Conservation (phyloP, 2,888 invertebrate genomes). For the Pelosia muscerda region DNA sequence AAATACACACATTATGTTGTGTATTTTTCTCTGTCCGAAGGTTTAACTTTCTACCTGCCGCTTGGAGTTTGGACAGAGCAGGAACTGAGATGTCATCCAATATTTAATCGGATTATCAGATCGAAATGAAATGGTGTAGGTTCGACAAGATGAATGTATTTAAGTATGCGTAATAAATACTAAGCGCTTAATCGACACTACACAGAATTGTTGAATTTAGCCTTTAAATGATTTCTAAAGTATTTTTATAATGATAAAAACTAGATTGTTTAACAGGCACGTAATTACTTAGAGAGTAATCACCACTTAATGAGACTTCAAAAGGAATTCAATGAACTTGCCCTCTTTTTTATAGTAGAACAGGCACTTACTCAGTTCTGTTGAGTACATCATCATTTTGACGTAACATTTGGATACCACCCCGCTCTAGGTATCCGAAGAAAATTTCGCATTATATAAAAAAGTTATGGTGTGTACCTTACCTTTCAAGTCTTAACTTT, state of each 20-base stretch:
- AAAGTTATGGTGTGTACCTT: too few species aligned
- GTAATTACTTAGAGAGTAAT: background rate
- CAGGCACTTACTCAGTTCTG: background rate
- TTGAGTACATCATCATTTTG: too few species aligned
- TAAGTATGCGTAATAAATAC: background rate
- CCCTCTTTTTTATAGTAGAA: too few species aligned
- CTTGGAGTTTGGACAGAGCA: conserved; percentile 1
- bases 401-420: too few species aligned
- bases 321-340: too few species aligned
- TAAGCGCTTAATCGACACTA: background rate
- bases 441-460: too few species aligned
- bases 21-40: background rate
- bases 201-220: too few species aligned
- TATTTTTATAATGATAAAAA: too few species aligned
- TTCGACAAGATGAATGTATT: background rate
- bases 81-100: conserved; percentile 1
- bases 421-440: too few species aligned
- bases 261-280: background rate
- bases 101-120: conserved; percentile 2
- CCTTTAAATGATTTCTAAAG: too few species aligned
- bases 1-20: background rate
- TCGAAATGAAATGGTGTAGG: background rate
- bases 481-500: background rate
- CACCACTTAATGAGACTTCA: background rate
- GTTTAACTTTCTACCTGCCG: background rate